Base-by-base conservation (phyloP, 2,113 vertebrate species). In the Prolemur simus region DNA sequence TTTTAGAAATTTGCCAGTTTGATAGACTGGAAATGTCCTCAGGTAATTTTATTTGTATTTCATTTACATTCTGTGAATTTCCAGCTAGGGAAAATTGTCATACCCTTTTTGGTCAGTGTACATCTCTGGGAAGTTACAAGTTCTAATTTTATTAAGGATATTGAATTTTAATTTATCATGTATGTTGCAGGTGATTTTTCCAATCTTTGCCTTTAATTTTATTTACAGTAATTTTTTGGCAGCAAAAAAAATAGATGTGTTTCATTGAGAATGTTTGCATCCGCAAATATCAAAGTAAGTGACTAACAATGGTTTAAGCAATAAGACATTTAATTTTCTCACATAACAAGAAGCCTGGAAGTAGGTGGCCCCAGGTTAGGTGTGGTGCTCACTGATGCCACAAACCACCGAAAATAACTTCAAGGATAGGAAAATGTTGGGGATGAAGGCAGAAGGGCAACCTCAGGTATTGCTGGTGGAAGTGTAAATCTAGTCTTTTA, bases 131-230 rank as follows among this genome's bases (percentile, higher is more conserved):
- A 9, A 88, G n/a, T 88, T 88, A 4, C 8, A 86, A 74, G 49
- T 80, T 80, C 34, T 83, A 66, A 39, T 71, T 69, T 64, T 93
- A 84, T 93, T 82, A 94, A 82, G 15, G 9, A 68, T 52, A 56
- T 56, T 85, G 60, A 85, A 56, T 92, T 52, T 84, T 90, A 80
- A 71, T 45, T 69, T 90, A 45, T n/a, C 45, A 56, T 10, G 17
- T 45, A 47, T 52, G 27, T 54, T 86, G 32, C 15, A 95, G 76
- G 37, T 89, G n/a, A 47, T 89, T 89, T 92, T 29, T 37, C 54
- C 47, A 91, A 37, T 49, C 29, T 95, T 87, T 95, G n/a, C 42
- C 37, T 91, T 86, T 93, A n/a, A 93, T 82, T 86, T 91, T 64
- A 47, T 63, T 92, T 77, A 68, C 58, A 58, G 39, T 37, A 68